Percentiles rank a stretch among this genome's conserved stretches.
Evolutionary conservation across 2,797 vertebrate species (phyloP).

Genomic region (Scolopax rusticola): DNA sequence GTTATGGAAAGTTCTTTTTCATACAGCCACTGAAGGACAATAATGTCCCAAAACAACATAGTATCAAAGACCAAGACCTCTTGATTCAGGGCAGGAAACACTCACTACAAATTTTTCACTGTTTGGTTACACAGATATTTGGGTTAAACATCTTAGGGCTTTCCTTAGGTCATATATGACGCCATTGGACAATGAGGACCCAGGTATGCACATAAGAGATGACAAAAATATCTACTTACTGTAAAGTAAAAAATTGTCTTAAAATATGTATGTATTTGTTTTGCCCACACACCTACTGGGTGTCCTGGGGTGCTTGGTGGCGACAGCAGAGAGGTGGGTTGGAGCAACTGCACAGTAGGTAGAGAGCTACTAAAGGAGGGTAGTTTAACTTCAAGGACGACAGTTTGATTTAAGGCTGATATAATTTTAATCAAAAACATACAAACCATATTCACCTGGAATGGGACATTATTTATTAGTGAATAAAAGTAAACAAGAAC

Average conservation of each 20-base stretch:
- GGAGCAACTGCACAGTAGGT: neutral
- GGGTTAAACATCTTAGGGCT: neutral
- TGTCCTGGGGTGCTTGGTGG: neutral
- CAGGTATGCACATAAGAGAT: neutral
- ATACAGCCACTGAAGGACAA: neutral
- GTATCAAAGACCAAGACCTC: neutral
- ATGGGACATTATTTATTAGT: neutral
- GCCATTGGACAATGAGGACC: neutral
- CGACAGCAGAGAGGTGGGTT: neutral
- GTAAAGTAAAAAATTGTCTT: neutral
- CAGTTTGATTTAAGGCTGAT: neutral
- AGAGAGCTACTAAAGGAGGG: neutral
- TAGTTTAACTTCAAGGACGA: neutral
- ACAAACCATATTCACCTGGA: neutral
- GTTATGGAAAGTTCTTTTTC: neutral
- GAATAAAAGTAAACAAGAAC: neutral
- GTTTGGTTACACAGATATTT: neutral
- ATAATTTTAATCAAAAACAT: neutral
- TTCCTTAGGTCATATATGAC: neutral
- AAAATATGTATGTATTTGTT: neutral
- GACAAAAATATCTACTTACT: neutral
- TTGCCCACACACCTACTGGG: neutral
- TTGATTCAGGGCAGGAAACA: neutral
- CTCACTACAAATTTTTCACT: neutral
- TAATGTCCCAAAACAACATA: neutral